Percentiles rank a stretch among this genome's conserved stretches.
Evolutionary conservation across 2,797 vertebrate genomes (phyloP).

Genomic region (Lates japonicus): DNA sequence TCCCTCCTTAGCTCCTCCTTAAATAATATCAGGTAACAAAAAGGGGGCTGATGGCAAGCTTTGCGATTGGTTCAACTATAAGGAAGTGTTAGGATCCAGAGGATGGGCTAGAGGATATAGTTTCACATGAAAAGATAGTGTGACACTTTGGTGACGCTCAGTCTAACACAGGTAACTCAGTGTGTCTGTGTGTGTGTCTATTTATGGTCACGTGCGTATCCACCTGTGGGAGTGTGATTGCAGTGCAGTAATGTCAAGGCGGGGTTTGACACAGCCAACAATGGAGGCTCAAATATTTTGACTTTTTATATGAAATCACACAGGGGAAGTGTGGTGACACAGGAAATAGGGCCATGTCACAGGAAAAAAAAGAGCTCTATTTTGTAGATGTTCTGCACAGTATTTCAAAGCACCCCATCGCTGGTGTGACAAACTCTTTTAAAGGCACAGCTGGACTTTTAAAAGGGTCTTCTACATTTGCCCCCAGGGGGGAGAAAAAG

Average conservation of each 20-base stretch:
- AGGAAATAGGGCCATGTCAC: conserved; percentile 67
- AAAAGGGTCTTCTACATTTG: conserved; percentile 73
- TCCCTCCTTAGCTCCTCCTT: conserved; percentile 56
- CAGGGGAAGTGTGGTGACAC: conserved; percentile 62
- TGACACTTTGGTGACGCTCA: conserved; percentile 59
- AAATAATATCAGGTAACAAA: conserved; percentile 72
- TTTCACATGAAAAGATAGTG: conserved; percentile 70
- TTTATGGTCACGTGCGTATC: conserved; percentile 37
- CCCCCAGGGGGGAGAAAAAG: conserved; percentile 53
- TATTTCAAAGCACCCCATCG: conserved; percentile 64
- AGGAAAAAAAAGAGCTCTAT: conserved; percentile 25
- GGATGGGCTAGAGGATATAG: conserved; percentile 57
- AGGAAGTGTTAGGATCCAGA: conserved; percentile 67
- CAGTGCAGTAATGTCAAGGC: conserved; percentile 60
- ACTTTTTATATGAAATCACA: conserved; percentile 62
- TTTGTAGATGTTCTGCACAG: conserved; percentile 65
- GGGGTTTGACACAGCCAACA: conserved; percentile 60
- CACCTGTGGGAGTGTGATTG: conserved; percentile 66
- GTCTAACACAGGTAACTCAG: conserved; percentile 46
- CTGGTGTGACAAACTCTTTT: conserved; percentile 72
- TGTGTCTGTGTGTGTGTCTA: conserved; percentile 36
- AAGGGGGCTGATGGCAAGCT: conserved; percentile 20
- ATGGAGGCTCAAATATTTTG: conserved; percentile 71
- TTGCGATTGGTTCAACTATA: conserved; percentile 54
- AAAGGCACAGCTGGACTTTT: conserved; percentile 77